Evolutionary conservation across 1,140 invertebrate genomes (phyloP).

Genomic region (Cydia splendana): DNA sequence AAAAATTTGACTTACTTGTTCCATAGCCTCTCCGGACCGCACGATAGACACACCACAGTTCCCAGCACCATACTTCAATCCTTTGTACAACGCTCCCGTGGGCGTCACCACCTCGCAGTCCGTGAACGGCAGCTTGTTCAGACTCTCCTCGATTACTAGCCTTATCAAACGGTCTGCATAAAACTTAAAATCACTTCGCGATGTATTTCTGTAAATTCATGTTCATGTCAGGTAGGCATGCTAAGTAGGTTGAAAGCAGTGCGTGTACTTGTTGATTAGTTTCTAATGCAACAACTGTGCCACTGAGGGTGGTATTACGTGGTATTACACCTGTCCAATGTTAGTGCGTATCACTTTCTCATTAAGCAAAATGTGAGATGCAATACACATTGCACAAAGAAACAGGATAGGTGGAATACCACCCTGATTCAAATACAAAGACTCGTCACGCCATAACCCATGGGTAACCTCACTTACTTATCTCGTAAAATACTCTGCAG

Average conservation of each 20-base stretch:
- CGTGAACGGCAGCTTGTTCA: conserved; percentile 97
- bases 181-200: conserved; percentile 98
- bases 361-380: no score
- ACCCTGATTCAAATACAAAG: not conserved
- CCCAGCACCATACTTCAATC: conserved; percentile 95
- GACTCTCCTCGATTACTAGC: conserved; percentile 98
- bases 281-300: not conserved
- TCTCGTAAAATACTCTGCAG: conserved; percentile 97
- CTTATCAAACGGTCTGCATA: conserved; percentile 97
- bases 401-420: no score
- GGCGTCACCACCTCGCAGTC: conserved; percentile 95
- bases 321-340: no score
- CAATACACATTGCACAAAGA: no score
- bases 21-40: conserved; percentile 98
- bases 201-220: conserved; percentile 88
- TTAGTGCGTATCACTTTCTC: no score
- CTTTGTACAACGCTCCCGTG: conserved; percentile 93
- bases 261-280: not conserved
- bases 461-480: conserved; percentile 85
- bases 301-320: no score
- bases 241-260: not conserved
- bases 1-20: conserved; percentile 83
- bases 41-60: conserved; percentile 99
- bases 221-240: no score
- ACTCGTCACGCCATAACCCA: conserved; percentile 9